Evolutionary conservation across 2,888 invertebrate species (phyloP).

Genomic region (Apamea sordens): DNA sequence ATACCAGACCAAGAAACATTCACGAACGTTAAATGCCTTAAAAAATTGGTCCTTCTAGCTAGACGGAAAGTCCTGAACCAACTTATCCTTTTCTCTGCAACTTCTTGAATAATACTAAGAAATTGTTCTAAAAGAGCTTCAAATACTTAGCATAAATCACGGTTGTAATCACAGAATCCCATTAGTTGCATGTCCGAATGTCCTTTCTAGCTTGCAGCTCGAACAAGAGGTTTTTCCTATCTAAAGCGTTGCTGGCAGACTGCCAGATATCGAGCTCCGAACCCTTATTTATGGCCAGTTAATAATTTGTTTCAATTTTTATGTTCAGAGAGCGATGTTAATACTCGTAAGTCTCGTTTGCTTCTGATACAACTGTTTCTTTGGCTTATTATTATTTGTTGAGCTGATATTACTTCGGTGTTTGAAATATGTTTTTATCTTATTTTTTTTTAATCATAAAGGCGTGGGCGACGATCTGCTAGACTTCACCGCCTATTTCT

Average conservation of each 20-base stretch:
- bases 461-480: too few relatives aligned
- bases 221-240: slow-evolving; percentile 80
- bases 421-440: too few relatives aligned
- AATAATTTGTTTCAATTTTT: slow-evolving; percentile 88
- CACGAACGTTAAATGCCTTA: background rate
- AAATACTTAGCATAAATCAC: slow-evolving; percentile 73
- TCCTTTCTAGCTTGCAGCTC: slow-evolving; percentile 70
- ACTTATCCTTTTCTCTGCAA: slow-evolving; percentile 46
- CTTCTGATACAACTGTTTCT: slow-evolving; percentile 53
- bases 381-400: slow-evolving; percentile 33
- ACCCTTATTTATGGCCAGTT: slow-evolving; percentile 86
- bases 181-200: slow-evolving; percentile 81
- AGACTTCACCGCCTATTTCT: too few relatives aligned
- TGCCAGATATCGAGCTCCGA: slow-evolving; percentile 82
- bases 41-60: slow-evolving; percentile 17
- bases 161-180: slow-evolving; percentile 73
- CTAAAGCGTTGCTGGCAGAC: slow-evolving; percentile 83
- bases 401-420: background rate
- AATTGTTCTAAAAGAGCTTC: slow-evolving; percentile 55
- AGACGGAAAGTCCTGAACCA: slow-evolving; percentile 18
- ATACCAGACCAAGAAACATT: background rate
- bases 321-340: slow-evolving; percentile 61
- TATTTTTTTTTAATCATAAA: background rate
- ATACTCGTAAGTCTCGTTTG: slow-evolving; percentile 59
- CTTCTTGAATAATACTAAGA: slow-evolving; percentile 58